A percentile compares a stretch with the other conserved stretches of the same genome.
Conservation (phyloP, 2,797 vertebrate genomes). For the Hemitrygon akajei region DNA sequence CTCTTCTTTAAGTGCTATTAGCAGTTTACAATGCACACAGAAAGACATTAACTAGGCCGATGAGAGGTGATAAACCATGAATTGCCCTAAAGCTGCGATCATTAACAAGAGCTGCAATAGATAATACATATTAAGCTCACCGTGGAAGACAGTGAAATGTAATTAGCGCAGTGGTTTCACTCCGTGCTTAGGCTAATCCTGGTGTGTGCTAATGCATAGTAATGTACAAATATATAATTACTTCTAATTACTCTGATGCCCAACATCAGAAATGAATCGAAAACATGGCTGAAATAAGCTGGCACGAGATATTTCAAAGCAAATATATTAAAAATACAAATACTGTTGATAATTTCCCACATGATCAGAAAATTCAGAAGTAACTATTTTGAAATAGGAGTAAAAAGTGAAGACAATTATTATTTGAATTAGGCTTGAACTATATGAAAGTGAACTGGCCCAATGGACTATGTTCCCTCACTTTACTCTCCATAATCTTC, state of each 20-base stretch:
- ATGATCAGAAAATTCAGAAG: neutral
- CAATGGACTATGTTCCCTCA: no score
- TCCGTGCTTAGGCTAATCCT: neutral
- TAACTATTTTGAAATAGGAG: neutral
- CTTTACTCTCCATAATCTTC: no score
- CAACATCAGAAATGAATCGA: neutral
- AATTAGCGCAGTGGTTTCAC: neutral
- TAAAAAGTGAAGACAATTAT: neutral
- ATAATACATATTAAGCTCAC: neutral
- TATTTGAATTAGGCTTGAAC: neutral
- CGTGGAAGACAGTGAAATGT: neutral
- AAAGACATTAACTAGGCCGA: no score
- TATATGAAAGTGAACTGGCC: no score
- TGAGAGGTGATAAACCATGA: neutral
- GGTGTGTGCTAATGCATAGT: neutral
- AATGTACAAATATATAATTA: slow-evolving; percentile 14
- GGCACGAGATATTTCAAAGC: neutral
- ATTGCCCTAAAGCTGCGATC: neutral
- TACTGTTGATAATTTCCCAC: neutral
- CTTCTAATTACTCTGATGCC: neutral
- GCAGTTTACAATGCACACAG: neutral
- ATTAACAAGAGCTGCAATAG: neutral
- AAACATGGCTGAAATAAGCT: neutral
- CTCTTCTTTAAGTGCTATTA: neutral
- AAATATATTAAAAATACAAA: neutral